Evolutionary conservation across 2,888 invertebrate genomes (phyloP).

Genomic region (Lucinisca nassula): DNA sequence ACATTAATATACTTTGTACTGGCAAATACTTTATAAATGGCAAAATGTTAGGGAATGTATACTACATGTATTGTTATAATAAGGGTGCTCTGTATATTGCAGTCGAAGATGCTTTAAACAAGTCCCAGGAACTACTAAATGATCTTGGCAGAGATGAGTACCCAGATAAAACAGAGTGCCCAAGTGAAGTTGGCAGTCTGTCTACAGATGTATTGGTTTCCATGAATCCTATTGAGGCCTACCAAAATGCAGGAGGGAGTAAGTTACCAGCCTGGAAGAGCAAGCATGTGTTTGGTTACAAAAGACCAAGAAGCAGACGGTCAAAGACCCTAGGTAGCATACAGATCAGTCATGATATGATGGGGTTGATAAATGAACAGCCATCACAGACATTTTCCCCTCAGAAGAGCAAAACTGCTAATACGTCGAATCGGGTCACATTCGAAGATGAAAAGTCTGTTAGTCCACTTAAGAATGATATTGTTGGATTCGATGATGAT

Average conservation of each 20-base stretch:
- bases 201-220: slow-evolving; percentile 76
- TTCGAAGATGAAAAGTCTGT: slow-evolving; percentile 36
- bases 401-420: slow-evolving; percentile 32
- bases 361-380: slow-evolving; percentile 39
- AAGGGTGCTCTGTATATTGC: no score
- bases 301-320: slow-evolving; percentile 62
- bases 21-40: no score
- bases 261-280: slow-evolving; percentile 59
- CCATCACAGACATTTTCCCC: slow-evolving; percentile 3
- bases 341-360: slow-evolving; percentile 65
- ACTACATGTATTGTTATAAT: no score
- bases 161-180: slow-evolving; percentile 57
- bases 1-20: no score
- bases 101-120: slow-evolving; percentile 78
- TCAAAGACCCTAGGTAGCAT: slow-evolving; percentile 71
- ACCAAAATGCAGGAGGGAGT: slow-evolving; percentile 22
- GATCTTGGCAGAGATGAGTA: slow-evolving; percentile 69
- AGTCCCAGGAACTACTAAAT: slow-evolving; percentile 72
- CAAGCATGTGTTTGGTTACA: slow-evolving; percentile 77
- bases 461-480: slow-evolving; percentile 15
- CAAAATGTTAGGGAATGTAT: no score
- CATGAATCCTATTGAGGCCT: slow-evolving; percentile 69
- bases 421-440: slow-evolving; percentile 40
- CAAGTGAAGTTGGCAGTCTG: slow-evolving; percentile 76
- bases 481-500: slow-evolving; percentile 58